A percentile compares a stretch with the other conserved stretches of the same genome.
These are phyloP conservation scores for Bungarus multicinctus DNA, from an alignment of 2,113 vertebrate species.

Conservation along the genomic window DNA sequence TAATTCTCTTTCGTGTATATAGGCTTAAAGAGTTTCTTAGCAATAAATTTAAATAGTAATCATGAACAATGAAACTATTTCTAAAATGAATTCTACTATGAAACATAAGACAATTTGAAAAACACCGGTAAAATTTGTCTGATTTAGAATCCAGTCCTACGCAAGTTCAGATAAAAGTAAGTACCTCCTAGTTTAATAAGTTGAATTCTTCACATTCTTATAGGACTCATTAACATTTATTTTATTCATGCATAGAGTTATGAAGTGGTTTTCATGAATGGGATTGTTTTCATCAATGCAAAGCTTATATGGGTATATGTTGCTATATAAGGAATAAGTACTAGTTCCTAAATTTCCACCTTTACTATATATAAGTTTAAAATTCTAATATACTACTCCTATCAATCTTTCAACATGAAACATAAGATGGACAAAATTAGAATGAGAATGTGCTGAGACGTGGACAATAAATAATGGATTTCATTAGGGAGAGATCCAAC, in stretches of 20 bases:
- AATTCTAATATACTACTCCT: background rate
- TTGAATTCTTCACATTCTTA: background rate
- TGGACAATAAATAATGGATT: too few relatives aligned
- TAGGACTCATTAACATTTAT: background rate
- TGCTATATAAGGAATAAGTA: background rate
- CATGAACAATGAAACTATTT: background rate
- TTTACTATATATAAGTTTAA: background rate
- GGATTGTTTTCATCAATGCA: background rate
- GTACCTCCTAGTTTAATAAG: background rate
- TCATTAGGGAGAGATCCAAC: too few relatives aligned
- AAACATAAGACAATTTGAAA: background rate
- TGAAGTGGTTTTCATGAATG: background rate
- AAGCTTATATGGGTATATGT: background rate
- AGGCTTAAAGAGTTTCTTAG: constrained; percentile 28
- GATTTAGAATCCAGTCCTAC: background rate
- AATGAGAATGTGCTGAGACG: background rate
- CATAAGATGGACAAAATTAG: background rate
- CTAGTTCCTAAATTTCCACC: background rate
- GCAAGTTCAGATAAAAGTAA: background rate
- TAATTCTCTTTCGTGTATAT: background rate
- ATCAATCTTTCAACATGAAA: background rate
- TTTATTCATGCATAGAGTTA: background rate
- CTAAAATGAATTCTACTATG: background rate
- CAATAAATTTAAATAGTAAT: background rate
- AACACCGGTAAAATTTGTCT: background rate